These are phyloP conservation scores for Formica exsecta DNA, from an alignment of 1,140 invertebrate species.

Conservation along the genomic window DNA sequence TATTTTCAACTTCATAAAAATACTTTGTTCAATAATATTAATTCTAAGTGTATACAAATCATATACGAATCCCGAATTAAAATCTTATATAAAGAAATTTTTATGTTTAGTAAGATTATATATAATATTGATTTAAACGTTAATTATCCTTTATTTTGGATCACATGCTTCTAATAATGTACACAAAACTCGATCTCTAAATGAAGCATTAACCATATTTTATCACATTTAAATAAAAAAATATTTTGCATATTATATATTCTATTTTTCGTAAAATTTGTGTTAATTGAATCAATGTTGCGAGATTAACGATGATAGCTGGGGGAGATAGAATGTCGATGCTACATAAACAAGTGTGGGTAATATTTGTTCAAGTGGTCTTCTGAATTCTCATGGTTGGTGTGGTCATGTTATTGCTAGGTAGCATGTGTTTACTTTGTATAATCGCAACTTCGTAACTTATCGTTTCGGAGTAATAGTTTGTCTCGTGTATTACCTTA, in stretches of 20 bases:
- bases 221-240: background rate
- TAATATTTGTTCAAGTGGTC: slow-evolving; percentile 35
- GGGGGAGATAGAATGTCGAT: background rate
- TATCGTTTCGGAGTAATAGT: slow-evolving; percentile 33
- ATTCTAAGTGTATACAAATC: background rate
- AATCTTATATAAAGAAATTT: background rate
- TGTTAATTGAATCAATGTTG: background rate
- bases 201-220: background rate
- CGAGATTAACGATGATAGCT: background rate
- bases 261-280: background rate
- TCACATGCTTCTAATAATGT: background rate
- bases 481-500: background rate
- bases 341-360: background rate
- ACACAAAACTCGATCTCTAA: background rate
- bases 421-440: slow-evolving; percentile 39
- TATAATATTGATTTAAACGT: background rate
- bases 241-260: background rate
- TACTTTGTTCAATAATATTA: background rate
- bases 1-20: too few relatives aligned
- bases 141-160: background rate
- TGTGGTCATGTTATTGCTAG: slow-evolving; percentile 29
- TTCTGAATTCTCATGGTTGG: slow-evolving; percentile 1
- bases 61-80: too few relatives aligned
- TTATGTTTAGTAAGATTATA: background rate
- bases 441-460: slow-evolving; percentile 44